Base-by-base conservation (phyloP, 2,888 invertebrate genomes). In the Synanthedon vespiformis region DNA sequence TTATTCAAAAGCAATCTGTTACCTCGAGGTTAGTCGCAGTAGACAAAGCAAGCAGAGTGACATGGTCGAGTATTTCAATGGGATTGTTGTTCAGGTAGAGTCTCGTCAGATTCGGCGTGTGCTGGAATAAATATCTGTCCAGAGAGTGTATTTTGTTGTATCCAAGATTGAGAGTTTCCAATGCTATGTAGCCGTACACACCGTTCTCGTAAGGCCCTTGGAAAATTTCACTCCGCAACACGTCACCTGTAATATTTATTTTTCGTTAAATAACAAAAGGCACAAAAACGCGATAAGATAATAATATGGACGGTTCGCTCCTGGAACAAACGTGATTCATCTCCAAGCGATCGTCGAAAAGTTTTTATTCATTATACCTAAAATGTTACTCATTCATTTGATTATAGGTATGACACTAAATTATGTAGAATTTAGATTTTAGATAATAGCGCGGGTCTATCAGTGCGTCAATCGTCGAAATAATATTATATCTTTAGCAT, bases 141-240 rank as follows among this genome's bases (percentile, higher is more conserved):
- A 93, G 67, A 3, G 90, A 90, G 61, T 90, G 89, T 52, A 93
- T 90, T 62, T 87, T 70, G 69, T 93, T 93, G 70, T 90, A 88
- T 14, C 90, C 90, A 44, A 93, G 75, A 68, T 91, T 90, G 34
- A 93, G 70, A 11, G 90, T 88, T 63, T 89, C 87, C 54, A 93
- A 61, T 0, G 84, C 85, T 47, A 92, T 89, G 51, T 89, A 89
- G 56, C 88, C 87, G 72, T 90, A 92, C 16, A 77, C 76, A 3
- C 81, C 81, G 53, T 85, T 76, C 55, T 86, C 87, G 68, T 90
- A 92, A 0, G 90, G 90, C 0, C 92, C 93, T 64, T 90, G 90
- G 72, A 93, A 93, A 54, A 92, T 89, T 61, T 92, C 91, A 16
- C 90, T 85, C 50, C 88, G 80, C 44, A 93, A 67, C 47, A 89